A percentile compares a stretch with the other conserved stretches of the same genome.
phyloP scores from a whole-genome alignment of 1,140 invertebrate species.

The Trinorchestia longiramus region DNA sequence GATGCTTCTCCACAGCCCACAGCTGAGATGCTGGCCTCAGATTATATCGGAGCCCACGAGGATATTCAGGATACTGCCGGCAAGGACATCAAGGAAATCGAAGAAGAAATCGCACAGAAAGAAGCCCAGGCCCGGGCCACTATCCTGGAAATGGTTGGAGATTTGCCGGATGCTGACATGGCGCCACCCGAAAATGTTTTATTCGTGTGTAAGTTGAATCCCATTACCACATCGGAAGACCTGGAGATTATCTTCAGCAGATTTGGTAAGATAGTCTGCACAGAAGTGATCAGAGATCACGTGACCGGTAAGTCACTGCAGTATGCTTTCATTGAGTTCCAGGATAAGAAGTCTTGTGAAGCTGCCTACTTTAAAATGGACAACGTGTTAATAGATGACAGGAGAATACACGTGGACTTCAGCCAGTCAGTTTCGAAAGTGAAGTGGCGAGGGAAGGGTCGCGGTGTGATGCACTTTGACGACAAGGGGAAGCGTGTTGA shows the following conservation, averaged over 20 bases:
- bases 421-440: slow-evolving; percentile 89
- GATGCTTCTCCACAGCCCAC: slow-evolving; percentile 89
- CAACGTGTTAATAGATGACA: slow-evolving; percentile 98
- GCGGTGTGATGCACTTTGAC: slow-evolving; percentile 63
- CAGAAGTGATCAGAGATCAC: slow-evolving; percentile 97
- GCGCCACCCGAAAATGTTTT: slow-evolving; percentile 99
- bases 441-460: slow-evolving; percentile 85
- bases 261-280: slow-evolving; percentile 93
- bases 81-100: slow-evolving; percentile 84
- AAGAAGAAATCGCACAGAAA: slow-evolving; percentile 88
- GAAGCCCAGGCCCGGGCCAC: slow-evolving; percentile 97
- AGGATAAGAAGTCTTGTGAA: slow-evolving; percentile 94
- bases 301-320: slow-evolving; percentile 95
- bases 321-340: slow-evolving; percentile 99
- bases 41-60: slow-evolving; percentile 94
- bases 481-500: slow-evolving; percentile 60
- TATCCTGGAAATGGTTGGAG: slow-evolving; percentile 98
- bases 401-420: slow-evolving; percentile 99
- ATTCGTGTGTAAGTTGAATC: slow-evolving; percentile 99
- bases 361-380: slow-evolving; percentile 99
- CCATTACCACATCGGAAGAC: slow-evolving; percentile 97
- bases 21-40: slow-evolving; percentile 80
- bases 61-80: slow-evolving; percentile 92
- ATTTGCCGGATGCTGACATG: slow-evolving; percentile 96
- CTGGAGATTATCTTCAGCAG: slow-evolving; percentile 97